Base-by-base conservation (phyloP, 2,888 invertebrate species). In the Pristionchus japonicus region DNA sequence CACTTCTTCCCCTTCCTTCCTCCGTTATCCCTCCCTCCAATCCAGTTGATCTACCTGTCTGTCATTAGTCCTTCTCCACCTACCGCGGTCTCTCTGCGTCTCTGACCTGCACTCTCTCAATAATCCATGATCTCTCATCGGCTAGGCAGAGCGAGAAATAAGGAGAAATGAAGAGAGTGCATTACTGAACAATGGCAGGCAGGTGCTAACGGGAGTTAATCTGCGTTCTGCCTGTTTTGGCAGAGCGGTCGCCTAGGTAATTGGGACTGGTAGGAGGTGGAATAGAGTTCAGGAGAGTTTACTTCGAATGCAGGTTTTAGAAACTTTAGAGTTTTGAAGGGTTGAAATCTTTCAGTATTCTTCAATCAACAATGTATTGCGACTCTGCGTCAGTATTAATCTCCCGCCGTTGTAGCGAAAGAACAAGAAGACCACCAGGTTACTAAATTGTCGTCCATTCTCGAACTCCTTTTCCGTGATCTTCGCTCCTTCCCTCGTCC, bases 181-280 rank as follows among this genome's bases (percentile, higher is more conserved):
- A 27, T 23, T 20, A 70, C 20, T 13, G 40, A 67, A 34, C 67
- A 67, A 34, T 34, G 67, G 23, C 11, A 20, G 23, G 47, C 77
- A 77, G 77, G 77, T 77, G 77, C 77, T 77, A 77, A 77, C 13
- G 77, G 77, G 43, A 43, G 77, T 43, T 77, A 77, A 77, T 77
- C 77, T 43, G 43, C 23, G 20, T 23, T 7, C 13, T n/a, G 27
- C 43, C 43, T 77, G 40, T 77, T 77, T 47, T 43, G 43, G 17
- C 77, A 40, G 70, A 23, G 70, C 20, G 70, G 70, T 74, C 70
- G 70, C 20, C 34, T 67, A 34, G 57, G 57, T 0, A 20, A 57
- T 70, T 4, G 34, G 70, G 70, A n/a, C n/a, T n/a, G n/a, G n/a
- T n/a, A n/a, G n/a, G n/a, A n/a, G n/a, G n/a, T n/a, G n/a, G n/a